Base-by-base conservation (phyloP, 2,113 vertebrate genomes). In the Symphodus melops region DNA sequence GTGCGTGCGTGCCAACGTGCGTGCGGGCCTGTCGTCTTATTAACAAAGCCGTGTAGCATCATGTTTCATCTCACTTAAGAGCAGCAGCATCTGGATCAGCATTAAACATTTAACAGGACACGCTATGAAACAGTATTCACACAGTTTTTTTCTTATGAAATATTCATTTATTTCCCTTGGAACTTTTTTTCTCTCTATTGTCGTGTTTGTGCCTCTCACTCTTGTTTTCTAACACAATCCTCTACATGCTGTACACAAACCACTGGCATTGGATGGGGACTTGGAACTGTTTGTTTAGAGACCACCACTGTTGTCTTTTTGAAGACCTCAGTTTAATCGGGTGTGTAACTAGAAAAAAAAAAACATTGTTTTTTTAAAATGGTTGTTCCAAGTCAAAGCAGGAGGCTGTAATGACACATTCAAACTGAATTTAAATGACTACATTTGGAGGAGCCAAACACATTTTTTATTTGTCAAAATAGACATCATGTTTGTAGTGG, bases 21-120 rank as follows among this genome's bases (percentile, higher is more conserved):
- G 44, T 63, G 68, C 52, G 66, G 46, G 42, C 70, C 64, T 83
- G 64, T 84, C 71, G 36, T 83, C 76, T 90, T 80, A 89, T 90
- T 91, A 88, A 83, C 87, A 88, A 64, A 73, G 63, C 77, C 79
- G 46, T 86, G 81, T 78, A 77, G 72, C 83, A 77, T 83, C 72
- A 71, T 88, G 88, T 85, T 87, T 88, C 78, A 80, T 91, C 84
- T 90, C 84, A 87, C 86, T 90, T 86, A 92, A 93, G 84, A 90
- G 85, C 88, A 87, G 60, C 64, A 36, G 86, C 91, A 93, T 94
- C 91, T 94, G 91, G 90, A 90, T 92, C 75, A 48, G 62, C 89
- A 94, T 94, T 87, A 93, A 94, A 91, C 75, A 92, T 94, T 94
- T 36, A 93, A 85, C 69, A 53, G 65, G 61, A 91, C 84, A 88